Conservation (phyloP, 2,888 invertebrate genomes). For the Athetis lepigone region DNA sequence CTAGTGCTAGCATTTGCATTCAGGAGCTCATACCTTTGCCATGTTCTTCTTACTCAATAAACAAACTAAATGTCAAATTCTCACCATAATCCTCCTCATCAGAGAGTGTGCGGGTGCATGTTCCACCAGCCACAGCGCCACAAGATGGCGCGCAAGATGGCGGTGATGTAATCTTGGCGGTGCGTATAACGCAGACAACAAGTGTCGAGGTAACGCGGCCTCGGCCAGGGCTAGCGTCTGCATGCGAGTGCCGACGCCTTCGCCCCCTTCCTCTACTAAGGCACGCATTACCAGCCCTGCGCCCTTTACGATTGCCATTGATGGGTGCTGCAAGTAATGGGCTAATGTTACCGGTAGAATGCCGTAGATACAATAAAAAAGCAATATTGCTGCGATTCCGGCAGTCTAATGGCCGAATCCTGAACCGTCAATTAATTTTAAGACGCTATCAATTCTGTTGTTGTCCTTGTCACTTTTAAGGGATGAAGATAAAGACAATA, state of each 20-base stretch:
- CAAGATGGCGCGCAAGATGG: conserved; percentile 97
- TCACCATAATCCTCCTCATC: conserved; percentile 96
- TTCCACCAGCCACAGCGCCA: conserved; percentile 98
- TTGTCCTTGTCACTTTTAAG: too few species aligned
- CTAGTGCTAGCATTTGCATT: too few species aligned
- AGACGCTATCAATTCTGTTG: too few species aligned
- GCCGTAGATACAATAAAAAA: too few species aligned
- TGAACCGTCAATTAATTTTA: too few species aligned
- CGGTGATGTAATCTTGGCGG: conserved; percentile 95
- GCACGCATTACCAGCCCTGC: conserved; percentile 99
- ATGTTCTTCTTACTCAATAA: too few species aligned
- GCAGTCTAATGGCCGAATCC: too few species aligned
- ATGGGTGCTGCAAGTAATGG: conserved; percentile 94
- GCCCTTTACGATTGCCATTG: conserved; percentile 99
- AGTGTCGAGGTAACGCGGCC: conserved; percentile 98
- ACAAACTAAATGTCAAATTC: neutral
- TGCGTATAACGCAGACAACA: conserved; percentile 97
- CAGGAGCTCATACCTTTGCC: too few species aligned
- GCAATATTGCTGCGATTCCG: too few species aligned
- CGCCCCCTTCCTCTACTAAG: conserved; percentile 98
- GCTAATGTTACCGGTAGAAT: neutral
- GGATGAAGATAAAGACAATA: too few species aligned
- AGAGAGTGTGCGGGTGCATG: conserved; percentile 97
- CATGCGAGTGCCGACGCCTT: conserved; percentile 98
- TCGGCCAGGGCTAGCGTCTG: conserved; percentile 98